Base-by-base conservation (phyloP, 2,888 invertebrate species). In the Eupsilia transversa region DNA sequence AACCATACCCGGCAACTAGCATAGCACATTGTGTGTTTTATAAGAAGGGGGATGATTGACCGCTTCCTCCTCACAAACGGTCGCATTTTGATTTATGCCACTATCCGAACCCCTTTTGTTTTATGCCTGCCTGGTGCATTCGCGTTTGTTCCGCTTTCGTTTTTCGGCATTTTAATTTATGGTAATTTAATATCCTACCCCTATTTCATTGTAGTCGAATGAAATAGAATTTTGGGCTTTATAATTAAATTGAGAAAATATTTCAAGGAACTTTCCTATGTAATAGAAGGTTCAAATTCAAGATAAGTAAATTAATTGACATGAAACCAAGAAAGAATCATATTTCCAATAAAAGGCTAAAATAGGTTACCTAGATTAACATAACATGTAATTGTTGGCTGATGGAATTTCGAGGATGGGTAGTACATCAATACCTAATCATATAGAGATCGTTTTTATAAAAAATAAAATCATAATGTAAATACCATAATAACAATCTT, bases 11-110 rank as follows among this genome's bases (percentile, higher is more conserved):
- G 83, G 79, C 86, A 79, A 82, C 86, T 80, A 86, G 85, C 88
- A 84, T 69, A 87, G 89, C 91, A 91, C 89, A 89, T 89, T 90
- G 90, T 90, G 85, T 89, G 90, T 89, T 86, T 87, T 82, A 90
- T 91, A 90, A 90, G 92, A 93, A 93, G 93, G 93, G 93, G 93
- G 92, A 94, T 96, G 95, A 96, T 95, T 94, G 94, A 96, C 94
- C 93, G 94, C 89, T 95, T 95, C 95, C 95, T 95, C 91, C 89
- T 92, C 91, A 90, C 90, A 88, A 93, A 92, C 93, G 91, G 92
- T 92, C 92, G 90, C 91, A 85, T 92, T 93, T 92, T 94, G 93
- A 94, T 94, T 94, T 92, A 94, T 93, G 87, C 90, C 88, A 79
- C 77, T 77, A 81, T 78, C 76, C 70, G 66, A 83, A 86, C 83